Percentiles rank a stretch among this genome's conserved stretches.
Evolutionary conservation across 2,888 invertebrate genomes (phyloP).

Genomic region (Nymphalis polychloros): DNA sequence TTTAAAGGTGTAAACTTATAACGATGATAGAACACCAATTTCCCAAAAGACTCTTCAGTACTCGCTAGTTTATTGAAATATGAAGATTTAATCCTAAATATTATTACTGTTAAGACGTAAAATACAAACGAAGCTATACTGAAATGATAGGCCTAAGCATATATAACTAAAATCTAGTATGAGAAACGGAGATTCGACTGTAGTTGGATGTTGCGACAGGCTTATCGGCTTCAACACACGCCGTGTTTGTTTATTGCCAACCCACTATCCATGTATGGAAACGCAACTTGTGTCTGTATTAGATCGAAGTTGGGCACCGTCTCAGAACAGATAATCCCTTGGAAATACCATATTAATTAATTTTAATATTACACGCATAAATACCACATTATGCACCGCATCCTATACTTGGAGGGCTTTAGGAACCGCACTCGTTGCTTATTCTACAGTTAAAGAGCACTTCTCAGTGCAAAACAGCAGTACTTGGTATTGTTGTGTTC

Average conservation of each 20-base stretch:
- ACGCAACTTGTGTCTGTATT: slow-evolving; percentile 47
- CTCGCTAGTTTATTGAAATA: too few species aligned
- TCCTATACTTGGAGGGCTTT: too few species aligned
- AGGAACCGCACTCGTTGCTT: too few species aligned
- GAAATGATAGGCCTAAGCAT: slow-evolving; percentile 4
- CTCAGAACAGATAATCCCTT: slow-evolving; percentile 6
- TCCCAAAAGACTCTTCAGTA: too few species aligned
- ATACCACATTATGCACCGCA: too few species aligned
- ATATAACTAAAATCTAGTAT: slow-evolving; percentile 19
- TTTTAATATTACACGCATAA: too few species aligned
- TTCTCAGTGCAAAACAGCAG: too few species aligned
- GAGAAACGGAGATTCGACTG: slow-evolving; percentile 37
- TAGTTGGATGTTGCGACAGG: slow-evolving; percentile 47
- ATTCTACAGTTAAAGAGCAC: too few species aligned
- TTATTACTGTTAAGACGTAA: not conserved
- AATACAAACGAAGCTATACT: not conserved
- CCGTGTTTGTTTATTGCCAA: slow-evolving; percentile 77
- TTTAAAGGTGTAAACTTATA: too few species aligned
- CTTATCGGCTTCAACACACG: slow-evolving; percentile 76
- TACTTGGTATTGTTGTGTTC: too few species aligned
- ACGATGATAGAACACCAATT: too few species aligned
- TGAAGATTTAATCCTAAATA: not conserved
- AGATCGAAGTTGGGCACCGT: slow-evolving; percentile 43
- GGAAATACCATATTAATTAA: slow-evolving; percentile 2
- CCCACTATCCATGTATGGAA: slow-evolving; percentile 58